phyloP scores from a whole-genome alignment of 2,797 vertebrate genomes.

The Lithobates pipiens region DNA sequence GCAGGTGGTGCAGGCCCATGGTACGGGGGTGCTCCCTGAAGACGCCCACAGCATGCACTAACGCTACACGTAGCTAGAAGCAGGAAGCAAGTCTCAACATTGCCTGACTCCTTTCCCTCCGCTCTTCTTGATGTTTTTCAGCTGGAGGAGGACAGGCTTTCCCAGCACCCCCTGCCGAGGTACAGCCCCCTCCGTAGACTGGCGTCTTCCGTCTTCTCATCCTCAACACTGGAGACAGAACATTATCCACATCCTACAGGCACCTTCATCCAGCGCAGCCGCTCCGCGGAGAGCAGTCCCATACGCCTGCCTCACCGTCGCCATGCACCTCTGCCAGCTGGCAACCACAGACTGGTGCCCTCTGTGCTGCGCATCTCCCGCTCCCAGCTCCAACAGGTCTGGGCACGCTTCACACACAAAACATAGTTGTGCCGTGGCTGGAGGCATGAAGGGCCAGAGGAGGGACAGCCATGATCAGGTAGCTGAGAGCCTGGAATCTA shows the following conservation, averaged over 20 bases:
- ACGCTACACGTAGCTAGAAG: conserved; percentile 58
- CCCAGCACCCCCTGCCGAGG: conserved; percentile 90
- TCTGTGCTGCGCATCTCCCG: conserved; percentile 92
- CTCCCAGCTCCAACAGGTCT: conserved; percentile 95
- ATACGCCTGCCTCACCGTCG: conserved; percentile 89
- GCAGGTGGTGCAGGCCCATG: conserved; percentile 30
- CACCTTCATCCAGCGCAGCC: conserved; percentile 97
- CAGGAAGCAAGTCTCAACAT: conserved; percentile 77
- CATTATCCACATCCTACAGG: conserved; percentile 91
- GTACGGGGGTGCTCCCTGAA: conserved; percentile 64
- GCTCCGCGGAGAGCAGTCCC: conserved; percentile 97
- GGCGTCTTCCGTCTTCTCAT: conserved; percentile 98
- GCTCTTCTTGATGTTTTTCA: conserved; percentile 96
- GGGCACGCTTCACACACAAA: conserved; percentile 96
- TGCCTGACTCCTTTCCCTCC: conserved; percentile 86
- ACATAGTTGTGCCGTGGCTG: conserved; percentile 79
- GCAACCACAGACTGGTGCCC: conserved; percentile 93
- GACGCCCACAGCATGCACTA: conserved; percentile 73
- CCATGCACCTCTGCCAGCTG: conserved; percentile 85
- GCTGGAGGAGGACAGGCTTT: conserved; percentile 93
- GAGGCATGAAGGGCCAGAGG: conserved; percentile 43
- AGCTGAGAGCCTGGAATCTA: neutral
- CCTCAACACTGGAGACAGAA: conserved; percentile 97
- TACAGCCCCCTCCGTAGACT: conserved; percentile 98
- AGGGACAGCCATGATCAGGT: neutral